Conservation (phyloP, 2,888 invertebrate genomes). For the Tachina lurida region DNA sequence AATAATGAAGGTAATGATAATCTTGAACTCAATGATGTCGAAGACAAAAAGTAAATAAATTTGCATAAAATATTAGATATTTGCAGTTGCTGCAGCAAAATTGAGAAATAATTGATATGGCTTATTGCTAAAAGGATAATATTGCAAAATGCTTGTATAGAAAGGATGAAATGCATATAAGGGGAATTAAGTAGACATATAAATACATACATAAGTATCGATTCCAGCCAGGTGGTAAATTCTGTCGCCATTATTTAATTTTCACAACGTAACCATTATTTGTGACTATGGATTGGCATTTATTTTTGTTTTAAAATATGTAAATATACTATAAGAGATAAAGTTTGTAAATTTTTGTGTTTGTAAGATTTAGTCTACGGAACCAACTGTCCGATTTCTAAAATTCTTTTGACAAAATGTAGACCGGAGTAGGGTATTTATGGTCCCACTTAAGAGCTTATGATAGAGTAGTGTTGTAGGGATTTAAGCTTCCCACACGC, state of each 20-base stretch:
- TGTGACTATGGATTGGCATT: background rate
- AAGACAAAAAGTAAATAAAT: constrained; percentile 56
- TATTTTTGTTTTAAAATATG: too few species aligned
- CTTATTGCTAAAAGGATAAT: constrained; percentile 45
- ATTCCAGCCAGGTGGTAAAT: background rate
- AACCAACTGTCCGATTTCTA: too few species aligned
- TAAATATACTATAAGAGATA: too few species aligned
- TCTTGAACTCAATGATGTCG: constrained; percentile 5
- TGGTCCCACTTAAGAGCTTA: too few species aligned
- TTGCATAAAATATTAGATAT: constrained; percentile 59
- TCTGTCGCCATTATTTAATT: background rate
- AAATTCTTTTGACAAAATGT: too few species aligned
- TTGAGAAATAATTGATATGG: constrained; percentile 17
- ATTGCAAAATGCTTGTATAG: background rate
- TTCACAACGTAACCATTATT: background rate
- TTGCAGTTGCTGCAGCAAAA: constrained; percentile 45
- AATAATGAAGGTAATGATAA: background rate
- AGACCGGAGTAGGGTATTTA: too few species aligned
- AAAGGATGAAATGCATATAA: background rate
- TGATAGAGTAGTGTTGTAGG: too few species aligned
- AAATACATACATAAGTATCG: background rate
- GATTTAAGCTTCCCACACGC: too few species aligned
- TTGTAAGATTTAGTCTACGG: too few species aligned
- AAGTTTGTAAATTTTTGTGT: too few species aligned
- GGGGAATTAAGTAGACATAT: background rate